Base-by-base conservation (phyloP, 2,797 vertebrate genomes). In the Leuciscus waleckii region DNA sequence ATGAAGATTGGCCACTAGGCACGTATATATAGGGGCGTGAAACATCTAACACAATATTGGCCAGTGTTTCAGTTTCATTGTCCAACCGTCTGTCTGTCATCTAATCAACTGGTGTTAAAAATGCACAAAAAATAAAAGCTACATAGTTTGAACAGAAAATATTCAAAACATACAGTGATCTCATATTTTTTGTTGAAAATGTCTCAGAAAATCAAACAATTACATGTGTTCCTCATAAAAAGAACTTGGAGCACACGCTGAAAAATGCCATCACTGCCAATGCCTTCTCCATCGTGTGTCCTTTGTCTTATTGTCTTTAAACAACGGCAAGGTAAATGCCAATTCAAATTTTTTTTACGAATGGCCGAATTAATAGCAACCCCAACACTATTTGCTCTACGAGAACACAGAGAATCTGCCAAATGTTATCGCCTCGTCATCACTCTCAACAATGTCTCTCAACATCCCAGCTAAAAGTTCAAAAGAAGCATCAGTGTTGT, bases 401-500 rank as follows among this genome's bases (percentile, higher is more conserved):
- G 71, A 58, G 58, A 65, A 75, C 63, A 75, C n/a, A 58, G 37
- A n/a, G 26, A 21, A 65, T 85, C 81, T 75, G 78, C 76, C 71
- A 75, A 54, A 54, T 46, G 69, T 19, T 82, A 75, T 76, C 63
- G 35, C 43, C 37, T 43, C 58, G 17, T 61, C 67, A 16, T 84
- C 58, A 46, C 58, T 35, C 37, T 58, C 32, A 70, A 23, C 74
- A 71, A 39, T 79, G 84, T 79, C 81, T 74, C 71, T 54, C 4
- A 63, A 74, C 54, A 79, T 79, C 67, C 21, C 21, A 79, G 83
- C 8, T 26, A 51, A 71, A 49, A 29, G 78, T 86, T 84, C 61
- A 82, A 74, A 86, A 61, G 49, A 73, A 63, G 58, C 37, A 39
- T 73, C 65, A 80, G 63, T 83, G 85, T 54, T 69, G 21, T 78